Evolutionary conservation across 2,797 vertebrate genomes (phyloP).

Genomic region (Fistularia commersonii): DNA sequence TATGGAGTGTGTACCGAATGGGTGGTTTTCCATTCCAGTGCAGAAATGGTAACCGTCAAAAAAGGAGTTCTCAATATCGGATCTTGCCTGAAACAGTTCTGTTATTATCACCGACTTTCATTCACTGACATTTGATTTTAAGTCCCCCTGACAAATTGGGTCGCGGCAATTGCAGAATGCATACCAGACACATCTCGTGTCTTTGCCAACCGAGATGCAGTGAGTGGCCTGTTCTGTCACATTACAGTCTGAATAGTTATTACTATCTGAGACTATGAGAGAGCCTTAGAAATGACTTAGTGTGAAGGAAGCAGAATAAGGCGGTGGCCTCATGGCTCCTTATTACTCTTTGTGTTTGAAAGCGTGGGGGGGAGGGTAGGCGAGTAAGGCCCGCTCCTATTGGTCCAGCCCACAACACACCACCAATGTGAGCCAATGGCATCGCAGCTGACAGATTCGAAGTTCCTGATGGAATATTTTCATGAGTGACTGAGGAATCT

Average conservation of each 20-base stretch:
- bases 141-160: no score
- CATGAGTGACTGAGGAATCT: slow-evolving; percentile 47
- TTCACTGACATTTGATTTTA: no score
- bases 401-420: slow-evolving; percentile 77
- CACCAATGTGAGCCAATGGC: slow-evolving; percentile 67
- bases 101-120: no score
- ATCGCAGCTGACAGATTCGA: not conserved
- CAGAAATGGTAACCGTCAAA: no score
- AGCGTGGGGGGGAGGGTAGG: slow-evolving; percentile 34
- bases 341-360: slow-evolving; percentile 16
- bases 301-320: slow-evolving; percentile 2
- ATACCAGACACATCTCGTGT: no score
- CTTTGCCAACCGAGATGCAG: slow-evolving; percentile 3
- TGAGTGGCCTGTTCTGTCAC: slow-evolving; percentile 29
- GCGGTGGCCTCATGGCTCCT: not conserved
- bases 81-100: no score
- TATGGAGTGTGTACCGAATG: no score
- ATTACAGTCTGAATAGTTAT: not conserved
- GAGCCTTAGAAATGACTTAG: not conserved
- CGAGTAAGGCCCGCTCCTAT: slow-evolving; percentile 23
- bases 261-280: slow-evolving; percentile 2
- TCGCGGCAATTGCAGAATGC: no score
- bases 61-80: no score
- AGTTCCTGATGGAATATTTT: slow-evolving; percentile 16
- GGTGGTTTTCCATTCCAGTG: no score